A percentile compares a stretch with the other conserved stretches of the same genome.
Conservation (phyloP, 2,888 invertebrate species). For the Cephus nigrinus region DNA sequence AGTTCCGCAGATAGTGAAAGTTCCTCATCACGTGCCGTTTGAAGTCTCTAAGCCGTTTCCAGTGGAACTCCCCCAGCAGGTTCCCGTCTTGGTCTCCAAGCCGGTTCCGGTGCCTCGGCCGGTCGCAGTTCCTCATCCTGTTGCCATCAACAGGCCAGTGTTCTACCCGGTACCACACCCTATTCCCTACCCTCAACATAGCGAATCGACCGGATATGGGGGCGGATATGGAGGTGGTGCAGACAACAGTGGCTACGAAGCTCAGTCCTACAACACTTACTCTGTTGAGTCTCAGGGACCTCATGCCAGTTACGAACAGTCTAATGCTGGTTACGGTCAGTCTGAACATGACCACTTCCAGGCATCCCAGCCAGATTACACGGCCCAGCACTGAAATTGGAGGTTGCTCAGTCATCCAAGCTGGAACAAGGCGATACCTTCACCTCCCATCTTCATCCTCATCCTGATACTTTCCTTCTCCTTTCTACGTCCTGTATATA, state of each 20-base stretch:
- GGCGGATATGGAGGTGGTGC: constrained; percentile 19
- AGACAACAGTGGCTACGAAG: constrained; percentile 21
- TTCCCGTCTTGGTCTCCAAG: constrained; percentile 47
- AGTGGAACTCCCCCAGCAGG: constrained; percentile 58
- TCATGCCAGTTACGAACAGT: constrained; percentile 24
- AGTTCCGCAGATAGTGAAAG: constrained; percentile 63
- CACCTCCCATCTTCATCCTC: background rate
- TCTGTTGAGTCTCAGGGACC: constrained; percentile 17
- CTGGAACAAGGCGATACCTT: background rate
- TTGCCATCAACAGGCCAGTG: constrained; percentile 47
- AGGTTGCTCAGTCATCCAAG: background rate
- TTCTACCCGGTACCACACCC: constrained; percentile 50
- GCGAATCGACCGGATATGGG: constrained; percentile 18
- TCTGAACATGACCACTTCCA: constrained; percentile 26
- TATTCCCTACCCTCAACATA: constrained; percentile 21
- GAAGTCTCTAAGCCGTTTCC: constrained; percentile 55
- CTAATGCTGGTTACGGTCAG: background rate
- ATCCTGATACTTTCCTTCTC: background rate
- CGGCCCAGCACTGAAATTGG: constrained; percentile 17
- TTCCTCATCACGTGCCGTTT: constrained; percentile 60
- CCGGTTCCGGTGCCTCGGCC: constrained; percentile 56
- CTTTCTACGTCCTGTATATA: background rate
- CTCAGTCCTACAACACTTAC: constrained; percentile 20
- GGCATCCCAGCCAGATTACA: constrained; percentile 49
- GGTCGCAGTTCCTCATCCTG: constrained; percentile 54